phyloP scores from a whole-genome alignment of 2,113 vertebrate species.

The Spea bombifrons region DNA sequence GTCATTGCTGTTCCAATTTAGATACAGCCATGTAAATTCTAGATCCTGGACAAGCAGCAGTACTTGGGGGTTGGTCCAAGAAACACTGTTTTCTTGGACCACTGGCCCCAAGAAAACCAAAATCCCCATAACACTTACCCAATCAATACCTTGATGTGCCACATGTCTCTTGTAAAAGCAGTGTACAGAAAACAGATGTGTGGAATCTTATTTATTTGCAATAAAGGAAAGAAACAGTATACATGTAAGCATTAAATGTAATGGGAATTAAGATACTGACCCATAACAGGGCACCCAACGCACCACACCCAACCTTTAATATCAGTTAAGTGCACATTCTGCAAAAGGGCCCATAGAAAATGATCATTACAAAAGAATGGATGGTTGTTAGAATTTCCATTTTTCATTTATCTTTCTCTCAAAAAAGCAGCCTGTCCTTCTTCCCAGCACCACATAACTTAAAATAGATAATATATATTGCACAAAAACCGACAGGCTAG shows the following conservation, averaged over 20 bases:
- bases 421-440: slow-evolving; percentile 64
- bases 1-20: no score
- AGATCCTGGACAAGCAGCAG: no score
- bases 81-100: no score
- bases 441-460: slow-evolving; percentile 63
- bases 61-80: no score
- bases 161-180: no score
- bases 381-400: slow-evolving; percentile 66
- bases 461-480: slow-evolving; percentile 81
- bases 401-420: slow-evolving; percentile 55
- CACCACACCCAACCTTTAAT: slow-evolving; percentile 68
- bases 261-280: not conserved
- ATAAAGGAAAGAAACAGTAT: slow-evolving; percentile 23
- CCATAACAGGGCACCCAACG: slow-evolving; percentile 13
- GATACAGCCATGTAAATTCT: no score
- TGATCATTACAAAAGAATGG: slow-evolving; percentile 66
- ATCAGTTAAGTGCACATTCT: slow-evolving; percentile 68
- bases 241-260: slow-evolving; percentile 16
- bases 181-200: not conserved
- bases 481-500: slow-evolving; percentile 70
- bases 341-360: slow-evolving; percentile 74
- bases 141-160: no score
- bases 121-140: no score
- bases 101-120: no score
- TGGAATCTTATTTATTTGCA: slow-evolving; percentile 31